Evolutionary conservation across 2,888 invertebrate genomes (phyloP).

Genomic region (Dichetophora obliterata): DNA sequence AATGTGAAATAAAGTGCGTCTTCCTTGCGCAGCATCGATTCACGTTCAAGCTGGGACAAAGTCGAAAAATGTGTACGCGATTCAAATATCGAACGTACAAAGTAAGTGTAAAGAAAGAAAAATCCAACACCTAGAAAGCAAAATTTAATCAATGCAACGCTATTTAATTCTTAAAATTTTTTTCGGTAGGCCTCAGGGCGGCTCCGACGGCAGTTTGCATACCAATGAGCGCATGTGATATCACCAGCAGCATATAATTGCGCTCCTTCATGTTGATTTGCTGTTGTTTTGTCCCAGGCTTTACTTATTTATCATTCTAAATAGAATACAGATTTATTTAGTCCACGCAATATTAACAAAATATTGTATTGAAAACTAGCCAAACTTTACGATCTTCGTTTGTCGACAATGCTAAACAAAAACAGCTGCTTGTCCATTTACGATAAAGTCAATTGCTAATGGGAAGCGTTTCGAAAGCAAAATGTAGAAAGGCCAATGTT

Average conservation of each 20-base stretch:
- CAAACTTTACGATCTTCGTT: no score
- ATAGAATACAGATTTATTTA: neutral
- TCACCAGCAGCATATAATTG: constrained; percentile 58
- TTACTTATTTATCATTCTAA: constrained; percentile 27
- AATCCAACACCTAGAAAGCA: constrained; percentile 72
- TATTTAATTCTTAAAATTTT: neutral
- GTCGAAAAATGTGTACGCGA: constrained; percentile 87
- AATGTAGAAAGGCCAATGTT: no score
- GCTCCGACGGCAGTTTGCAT: constrained; percentile 34
- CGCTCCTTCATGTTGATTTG: constrained; percentile 61
- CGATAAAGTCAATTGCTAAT: no score
- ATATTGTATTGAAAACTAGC: no score
- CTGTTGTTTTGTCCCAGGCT: constrained; percentile 38
- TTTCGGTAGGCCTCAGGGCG: neutral
- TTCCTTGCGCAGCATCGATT: constrained; percentile 88
- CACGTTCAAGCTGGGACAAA: constrained; percentile 83
- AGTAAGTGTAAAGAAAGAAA: constrained; percentile 76
- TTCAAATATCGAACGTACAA: constrained; percentile 81
- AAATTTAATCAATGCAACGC: constrained; percentile 16
- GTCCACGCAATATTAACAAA: neutral
- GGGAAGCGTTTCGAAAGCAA: no score
- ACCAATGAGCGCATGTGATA: constrained; percentile 68
- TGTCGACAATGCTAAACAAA: neutral
- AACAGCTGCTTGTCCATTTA: neutral
- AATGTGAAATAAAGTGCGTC: constrained; percentile 93